Evolutionary conservation across 2,797 vertebrate species (phyloP).

Genomic region (Gallinago solitaria): DNA sequence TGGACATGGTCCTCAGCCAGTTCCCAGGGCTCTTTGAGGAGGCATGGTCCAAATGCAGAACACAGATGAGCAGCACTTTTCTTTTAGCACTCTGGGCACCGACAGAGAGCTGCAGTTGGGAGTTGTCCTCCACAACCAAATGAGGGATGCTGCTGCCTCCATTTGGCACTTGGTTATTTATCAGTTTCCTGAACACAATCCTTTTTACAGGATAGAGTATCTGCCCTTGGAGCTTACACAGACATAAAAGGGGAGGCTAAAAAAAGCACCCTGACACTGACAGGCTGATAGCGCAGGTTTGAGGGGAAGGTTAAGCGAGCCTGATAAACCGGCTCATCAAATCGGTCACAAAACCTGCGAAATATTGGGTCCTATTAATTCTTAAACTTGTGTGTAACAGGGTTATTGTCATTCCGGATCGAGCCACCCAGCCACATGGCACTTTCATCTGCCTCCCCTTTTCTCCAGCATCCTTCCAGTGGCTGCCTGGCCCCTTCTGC

Average conservation of each 20-base stretch:
- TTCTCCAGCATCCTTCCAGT: not conserved
- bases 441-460: not conserved
- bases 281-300: not conserved
- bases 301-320: slow-evolving; percentile 51
- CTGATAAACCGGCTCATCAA: slow-evolving; percentile 61
- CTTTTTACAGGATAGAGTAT: not conserved
- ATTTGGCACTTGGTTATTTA: not conserved
- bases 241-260: not conserved
- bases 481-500: not conserved
- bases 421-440: not conserved
- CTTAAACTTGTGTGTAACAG: not conserved
- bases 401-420: slow-evolving; percentile 25
- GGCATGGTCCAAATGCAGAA: not conserved
- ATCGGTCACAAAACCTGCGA: not conserved
- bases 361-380: slow-evolving; percentile 43
- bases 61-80: not conserved
- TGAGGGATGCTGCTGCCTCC: not conserved
- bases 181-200: not conserved
- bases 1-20: not conserved
- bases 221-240: not conserved
- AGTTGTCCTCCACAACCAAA: not conserved
- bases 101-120: not conserved
- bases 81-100: not conserved
- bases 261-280: not conserved
- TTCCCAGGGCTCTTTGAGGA: not conserved